phyloP scores from a whole-genome alignment of 1,140 invertebrate species.

The Halictus rubicundus region DNA sequence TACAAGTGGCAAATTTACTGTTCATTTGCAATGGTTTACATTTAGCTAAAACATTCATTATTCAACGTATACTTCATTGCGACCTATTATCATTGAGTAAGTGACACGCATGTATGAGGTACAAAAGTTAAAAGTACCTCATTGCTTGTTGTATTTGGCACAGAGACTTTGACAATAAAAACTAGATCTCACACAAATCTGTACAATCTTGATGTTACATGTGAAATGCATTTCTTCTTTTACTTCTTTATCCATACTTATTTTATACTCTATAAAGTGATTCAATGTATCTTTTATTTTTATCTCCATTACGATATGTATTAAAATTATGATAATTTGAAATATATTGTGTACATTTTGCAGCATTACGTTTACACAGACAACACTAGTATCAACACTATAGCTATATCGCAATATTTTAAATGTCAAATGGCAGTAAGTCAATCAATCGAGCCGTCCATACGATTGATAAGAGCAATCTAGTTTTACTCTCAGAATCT shows the following conservation, averaged over 20 bases:
- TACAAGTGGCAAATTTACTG: conserved; percentile 57
- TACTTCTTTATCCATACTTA: conserved; percentile 28
- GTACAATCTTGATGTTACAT: conserved; percentile 23
- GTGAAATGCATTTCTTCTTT: conserved; percentile 20
- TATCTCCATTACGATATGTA: conserved; percentile 59
- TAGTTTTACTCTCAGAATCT: conserved; percentile 62
- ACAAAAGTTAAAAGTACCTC: conserved; percentile 31
- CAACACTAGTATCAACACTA: conserved; percentile 29
- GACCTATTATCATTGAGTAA: conserved; percentile 45
- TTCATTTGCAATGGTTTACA: conserved; percentile 41
- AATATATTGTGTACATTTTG: conserved; percentile 12
- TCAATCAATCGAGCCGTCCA: conserved; percentile 43
- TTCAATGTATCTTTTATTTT: conserved; percentile 21
- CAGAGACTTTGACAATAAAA: conserved; percentile 62
- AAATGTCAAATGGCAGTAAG: conserved; percentile 59
- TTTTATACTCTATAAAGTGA: conserved; percentile 29
- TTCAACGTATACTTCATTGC: conserved; percentile 43
- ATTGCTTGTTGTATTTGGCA: conserved; percentile 47
- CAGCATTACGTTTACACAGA: conserved; percentile 16
- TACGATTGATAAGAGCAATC: conserved; percentile 34
- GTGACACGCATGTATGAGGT: conserved; percentile 43
- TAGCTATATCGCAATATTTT: conserved; percentile 41
- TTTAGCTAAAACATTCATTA: conserved; percentile 56
- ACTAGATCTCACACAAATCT: conserved; percentile 46
- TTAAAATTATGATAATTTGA: conserved; percentile 56